Percentiles rank a stretch among this genome's conserved stretches.
These are phyloP conservation scores for Aleadryas rufinucha DNA, from an alignment of 2,113 vertebrate species.

Conservation along the genomic window DNA sequence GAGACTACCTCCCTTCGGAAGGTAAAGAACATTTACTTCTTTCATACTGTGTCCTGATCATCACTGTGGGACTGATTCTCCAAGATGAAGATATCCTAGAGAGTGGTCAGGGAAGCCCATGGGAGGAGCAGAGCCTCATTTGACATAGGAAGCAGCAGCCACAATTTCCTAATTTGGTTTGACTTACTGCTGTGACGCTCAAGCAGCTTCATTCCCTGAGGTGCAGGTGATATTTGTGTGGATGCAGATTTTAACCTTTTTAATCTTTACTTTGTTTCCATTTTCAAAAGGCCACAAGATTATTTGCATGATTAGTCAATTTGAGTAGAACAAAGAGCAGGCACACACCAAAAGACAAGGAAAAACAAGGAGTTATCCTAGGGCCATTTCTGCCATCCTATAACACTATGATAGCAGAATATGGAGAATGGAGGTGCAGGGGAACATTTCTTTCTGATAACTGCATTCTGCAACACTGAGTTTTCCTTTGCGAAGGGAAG, in stretches of 20 bases:
- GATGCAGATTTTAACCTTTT: slow-evolving; percentile 68
- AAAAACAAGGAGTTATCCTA: not conserved
- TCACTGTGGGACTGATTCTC: not conserved
- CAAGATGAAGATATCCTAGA: not conserved
- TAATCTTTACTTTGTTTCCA: slow-evolving; percentile 55
- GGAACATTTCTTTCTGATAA: not conserved
- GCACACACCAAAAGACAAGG: not conserved
- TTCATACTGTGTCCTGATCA: not conserved
- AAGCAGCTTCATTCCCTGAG: not conserved
- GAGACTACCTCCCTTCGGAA: too few species aligned
- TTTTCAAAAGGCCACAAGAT: slow-evolving; percentile 61
- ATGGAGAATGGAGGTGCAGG: not conserved
- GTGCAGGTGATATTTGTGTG: slow-evolving; percentile 42
- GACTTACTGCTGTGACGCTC: not conserved
- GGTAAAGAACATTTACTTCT: not conserved
- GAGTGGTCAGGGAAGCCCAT: not conserved
- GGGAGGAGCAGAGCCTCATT: not conserved
- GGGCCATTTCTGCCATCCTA: not conserved
- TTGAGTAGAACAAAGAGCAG: slow-evolving; percentile 30
- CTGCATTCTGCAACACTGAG: not conserved
- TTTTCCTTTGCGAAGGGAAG: slow-evolving; percentile 5
- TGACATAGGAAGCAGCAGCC: not conserved
- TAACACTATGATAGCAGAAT: not conserved
- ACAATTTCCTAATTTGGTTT: not conserved
- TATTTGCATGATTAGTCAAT: slow-evolving; percentile 51